Percentiles rank a stretch among this genome's conserved stretches.
These are phyloP conservation scores for Chionoecetes opilio DNA, from an alignment of 1,140 invertebrate genomes.

Conservation along the genomic window DNA sequence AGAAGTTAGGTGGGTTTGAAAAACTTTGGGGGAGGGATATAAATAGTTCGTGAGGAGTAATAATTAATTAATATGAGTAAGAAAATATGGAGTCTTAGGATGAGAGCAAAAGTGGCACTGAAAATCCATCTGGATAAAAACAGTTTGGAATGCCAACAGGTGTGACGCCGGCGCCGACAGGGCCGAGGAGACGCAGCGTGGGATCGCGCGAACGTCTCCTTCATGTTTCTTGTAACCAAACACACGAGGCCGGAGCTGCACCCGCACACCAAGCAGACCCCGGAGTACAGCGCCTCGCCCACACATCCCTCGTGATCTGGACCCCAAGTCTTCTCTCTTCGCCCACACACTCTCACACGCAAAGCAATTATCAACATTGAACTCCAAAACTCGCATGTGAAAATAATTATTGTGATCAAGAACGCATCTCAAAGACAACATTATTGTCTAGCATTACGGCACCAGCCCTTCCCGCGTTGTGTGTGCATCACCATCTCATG, in stretches of 20 bases:
- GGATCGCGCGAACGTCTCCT: not conserved
- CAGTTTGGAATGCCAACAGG: not conserved
- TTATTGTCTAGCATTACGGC: not conserved
- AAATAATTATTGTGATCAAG: not conserved
- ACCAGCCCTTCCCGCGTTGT: not conserved
- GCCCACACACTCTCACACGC: not conserved
- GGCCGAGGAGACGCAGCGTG: not conserved
- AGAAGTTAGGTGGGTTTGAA: not conserved
- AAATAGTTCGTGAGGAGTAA: not conserved
- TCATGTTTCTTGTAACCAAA: constrained; percentile 8
- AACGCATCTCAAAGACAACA: not conserved
- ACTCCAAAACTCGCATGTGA: not conserved
- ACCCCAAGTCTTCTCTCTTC: not conserved
- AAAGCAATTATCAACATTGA: not conserved
- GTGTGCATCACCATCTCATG: not conserved
- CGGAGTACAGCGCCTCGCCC: not conserved
- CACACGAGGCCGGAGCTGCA: not conserved
- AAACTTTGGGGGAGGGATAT: not conserved
- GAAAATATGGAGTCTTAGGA: not conserved
- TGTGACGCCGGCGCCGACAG: not conserved
- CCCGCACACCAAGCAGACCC: constrained; percentile 3
- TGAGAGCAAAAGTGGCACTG: not conserved
- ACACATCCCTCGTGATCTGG: not conserved
- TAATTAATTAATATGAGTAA: not conserved
- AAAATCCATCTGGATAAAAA: not conserved